Evolutionary conservation across 2,888 invertebrate species (phyloP).

Genomic region (Catotricha subobsoleta): DNA sequence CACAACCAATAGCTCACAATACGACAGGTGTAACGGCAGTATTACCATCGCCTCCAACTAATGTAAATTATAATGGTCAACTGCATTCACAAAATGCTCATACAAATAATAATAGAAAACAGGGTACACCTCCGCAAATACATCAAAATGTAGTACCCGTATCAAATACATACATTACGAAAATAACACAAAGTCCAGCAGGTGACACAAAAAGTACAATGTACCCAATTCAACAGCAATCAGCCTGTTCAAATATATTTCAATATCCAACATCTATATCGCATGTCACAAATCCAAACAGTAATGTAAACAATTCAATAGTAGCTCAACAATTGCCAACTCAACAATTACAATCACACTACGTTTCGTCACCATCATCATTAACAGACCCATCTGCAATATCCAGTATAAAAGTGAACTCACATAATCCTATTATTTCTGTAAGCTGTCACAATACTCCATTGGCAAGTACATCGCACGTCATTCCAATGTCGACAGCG

Average conservation of each 20-base stretch:
- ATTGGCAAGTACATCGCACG: constrained; percentile 13
- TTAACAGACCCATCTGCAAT: not conserved
- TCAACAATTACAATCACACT: constrained; percentile 1
- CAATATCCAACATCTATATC: constrained; percentile 2
- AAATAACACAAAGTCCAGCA: not conserved
- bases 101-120: constrained; percentile 19
- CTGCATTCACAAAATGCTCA: not conserved
- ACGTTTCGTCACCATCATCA: not conserved
- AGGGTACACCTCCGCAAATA: constrained; percentile 19
- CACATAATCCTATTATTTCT: not conserved
- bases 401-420: not conserved
- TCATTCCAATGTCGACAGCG: constrained; percentile 10
- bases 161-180: too few relatives aligned
- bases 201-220: constrained; percentile 3
- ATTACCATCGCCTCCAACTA: too few relatives aligned
- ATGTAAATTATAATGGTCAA: constrained; percentile 1
- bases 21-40: not conserved
- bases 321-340: constrained; percentile 1
- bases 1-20: constrained; percentile 17
- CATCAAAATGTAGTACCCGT: constrained; percentile 8
- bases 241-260: not conserved
- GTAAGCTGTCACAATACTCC: too few relatives aligned
- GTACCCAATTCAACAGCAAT: constrained; percentile 11
- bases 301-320: too few relatives aligned
- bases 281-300: constrained; percentile 1